These are phyloP conservation scores for Hirtodrosophila alboralis DNA, from an alignment of 2,888 invertebrate genomes.

Conservation along the genomic window DNA sequence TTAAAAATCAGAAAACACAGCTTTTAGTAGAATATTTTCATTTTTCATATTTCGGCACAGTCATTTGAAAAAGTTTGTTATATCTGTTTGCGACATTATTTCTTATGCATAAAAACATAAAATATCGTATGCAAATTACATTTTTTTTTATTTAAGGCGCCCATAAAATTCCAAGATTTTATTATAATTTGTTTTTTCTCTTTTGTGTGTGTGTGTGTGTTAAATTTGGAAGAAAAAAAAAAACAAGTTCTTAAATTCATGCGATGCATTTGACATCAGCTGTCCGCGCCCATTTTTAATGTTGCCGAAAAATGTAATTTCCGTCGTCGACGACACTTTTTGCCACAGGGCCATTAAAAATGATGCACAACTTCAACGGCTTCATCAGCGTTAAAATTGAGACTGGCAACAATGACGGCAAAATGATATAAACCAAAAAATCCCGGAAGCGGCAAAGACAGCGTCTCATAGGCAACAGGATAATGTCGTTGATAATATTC, in stretches of 20 bases:
- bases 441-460: slow-evolving; percentile 43
- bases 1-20: no score
- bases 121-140: slow-evolving; percentile 80
- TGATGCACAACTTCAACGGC: slow-evolving; percentile 68
- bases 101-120: slow-evolving; percentile 47
- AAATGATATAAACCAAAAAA: slow-evolving; percentile 25
- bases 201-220: slow-evolving; percentile 25
- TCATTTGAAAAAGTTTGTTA: slow-evolving; percentile 2
- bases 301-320: slow-evolving; percentile 81
- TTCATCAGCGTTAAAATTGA: slow-evolving; percentile 68
- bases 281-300: slow-evolving; percentile 73
- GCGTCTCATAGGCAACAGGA: slow-evolving; percentile 1
- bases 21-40: neutral
- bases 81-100: slow-evolving; percentile 1
- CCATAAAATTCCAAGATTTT: slow-evolving; percentile 73
- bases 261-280: slow-evolving; percentile 70
- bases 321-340: slow-evolving; percentile 62
- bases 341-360: slow-evolving; percentile 59
- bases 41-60: neutral
- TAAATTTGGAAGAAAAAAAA: slow-evolving; percentile 20
- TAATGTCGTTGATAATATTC: slow-evolving; percentile 2
- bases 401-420: slow-evolving; percentile 39
- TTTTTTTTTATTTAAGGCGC: slow-evolving; percentile 59
- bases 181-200: slow-evolving; percentile 61
- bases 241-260: slow-evolving; percentile 37